Base-by-base conservation (phyloP, 1,140 invertebrate species). In the Gryon sp. region DNA sequence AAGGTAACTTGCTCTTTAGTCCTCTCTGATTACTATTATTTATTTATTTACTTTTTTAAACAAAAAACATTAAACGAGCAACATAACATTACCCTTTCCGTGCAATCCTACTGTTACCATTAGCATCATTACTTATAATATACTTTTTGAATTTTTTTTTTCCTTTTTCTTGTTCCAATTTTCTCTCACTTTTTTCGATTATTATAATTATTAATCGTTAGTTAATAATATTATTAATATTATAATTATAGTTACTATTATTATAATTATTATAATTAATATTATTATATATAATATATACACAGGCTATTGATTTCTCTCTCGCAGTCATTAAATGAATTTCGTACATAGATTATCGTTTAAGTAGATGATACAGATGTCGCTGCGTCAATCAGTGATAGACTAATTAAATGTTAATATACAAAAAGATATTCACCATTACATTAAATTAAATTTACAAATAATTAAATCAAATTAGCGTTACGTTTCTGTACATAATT, bases 271-370 rank as follows among this genome's bases (percentile, higher is more conserved):
- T 52, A 45, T 50, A 55, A 41, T 45, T 9, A 22, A 30, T 59
- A 40, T 40, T 52, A 46, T 38, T 72, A 62, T 72, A 57, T 63
- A 55, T 72, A 69, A 63, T 63, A 63, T 73, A 65, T 73, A 50
- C 36, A 73, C 34, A 73, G 57, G 50, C 36, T 57, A 63, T 45
- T 60, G 34, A 57, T 40, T 62, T 15, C n/a, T n/a, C n/a, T n/a
- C n/a, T n/a, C 34, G 26, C 12, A 63, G 43, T 73, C 28, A 34
- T 65, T 63, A 57, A 73, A 63, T 73, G 46, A 73, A 73, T 30
- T 57, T 59, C 32, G 30, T 72, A 62, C 57, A 72, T 28, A 50
- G 26, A 41, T 34, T 72, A 72, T 36, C 24, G 7, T 60, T 69
- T 57, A 60, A 70, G 55, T 60, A 70, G 28, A 69, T 12, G 32